phyloP scores from a whole-genome alignment of 2,797 vertebrate species.

The Coregonus ussuriensis region DNA sequence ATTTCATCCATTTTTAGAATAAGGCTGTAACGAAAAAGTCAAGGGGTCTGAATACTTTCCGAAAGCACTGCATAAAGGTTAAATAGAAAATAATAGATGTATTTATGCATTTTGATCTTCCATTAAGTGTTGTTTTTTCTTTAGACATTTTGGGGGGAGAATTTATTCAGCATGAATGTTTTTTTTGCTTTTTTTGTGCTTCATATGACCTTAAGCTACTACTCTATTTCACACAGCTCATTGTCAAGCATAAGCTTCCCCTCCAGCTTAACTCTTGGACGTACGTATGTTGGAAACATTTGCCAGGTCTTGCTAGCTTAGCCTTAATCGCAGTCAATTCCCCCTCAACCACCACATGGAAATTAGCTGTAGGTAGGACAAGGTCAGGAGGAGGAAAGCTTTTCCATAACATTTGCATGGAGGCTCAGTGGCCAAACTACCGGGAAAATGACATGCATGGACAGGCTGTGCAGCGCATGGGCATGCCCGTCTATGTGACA shows the following conservation, averaged over 20 bases:
- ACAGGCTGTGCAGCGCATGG: neutral
- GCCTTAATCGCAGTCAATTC: slow-evolving; percentile 51
- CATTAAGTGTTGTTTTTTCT: neutral
- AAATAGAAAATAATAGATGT: neutral
- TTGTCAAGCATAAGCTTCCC: slow-evolving; percentile 3
- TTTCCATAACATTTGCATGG: slow-evolving; percentile 69
- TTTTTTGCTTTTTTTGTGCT: neutral
- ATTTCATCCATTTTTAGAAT: too few relatives aligned
- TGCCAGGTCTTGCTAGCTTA: slow-evolving; percentile 47
- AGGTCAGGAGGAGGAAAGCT: slow-evolving; percentile 62
- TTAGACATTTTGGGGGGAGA: neutral
- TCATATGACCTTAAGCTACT: neutral
- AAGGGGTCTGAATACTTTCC: too few relatives aligned
- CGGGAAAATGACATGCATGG: slow-evolving; percentile 33
- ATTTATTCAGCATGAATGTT: neutral
- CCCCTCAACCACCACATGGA: slow-evolving; percentile 60
- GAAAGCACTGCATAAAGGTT: too few relatives aligned
- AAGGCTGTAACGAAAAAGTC: too few relatives aligned
- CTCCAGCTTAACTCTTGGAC: slow-evolving; percentile 30
- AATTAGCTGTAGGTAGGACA: slow-evolving; percentile 68
- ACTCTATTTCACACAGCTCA: neutral
- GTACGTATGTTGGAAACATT: slow-evolving; percentile 40
- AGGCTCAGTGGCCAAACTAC: slow-evolving; percentile 37
- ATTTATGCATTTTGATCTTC: slow-evolving; percentile 1
- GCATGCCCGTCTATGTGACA: neutral